phyloP scores from a whole-genome alignment of 2,797 vertebrate species.

The Manis crassicaudata region DNA sequence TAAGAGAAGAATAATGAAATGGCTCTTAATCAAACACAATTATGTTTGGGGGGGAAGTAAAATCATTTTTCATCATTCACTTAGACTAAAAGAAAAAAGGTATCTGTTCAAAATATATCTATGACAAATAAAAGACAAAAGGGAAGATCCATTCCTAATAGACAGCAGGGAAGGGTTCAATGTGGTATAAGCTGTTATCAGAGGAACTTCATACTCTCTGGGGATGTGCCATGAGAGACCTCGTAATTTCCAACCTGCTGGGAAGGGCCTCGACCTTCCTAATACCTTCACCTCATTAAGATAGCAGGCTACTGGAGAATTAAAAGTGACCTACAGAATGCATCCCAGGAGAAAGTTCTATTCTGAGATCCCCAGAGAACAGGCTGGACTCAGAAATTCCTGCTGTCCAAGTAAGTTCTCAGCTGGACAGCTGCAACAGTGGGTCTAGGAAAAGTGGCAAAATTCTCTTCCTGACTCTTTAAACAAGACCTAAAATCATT shows the following conservation, averaged over 20 bases:
- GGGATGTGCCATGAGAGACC: background rate
- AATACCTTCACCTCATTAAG: background rate
- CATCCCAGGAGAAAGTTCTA: constrained; percentile 65
- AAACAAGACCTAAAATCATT: constrained; percentile 14
- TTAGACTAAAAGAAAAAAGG: background rate
- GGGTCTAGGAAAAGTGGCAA: background rate
- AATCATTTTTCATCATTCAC: background rate
- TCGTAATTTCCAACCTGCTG: constrained; percentile 42
- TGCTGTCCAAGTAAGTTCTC: constrained; percentile 16
- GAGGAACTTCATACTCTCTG: constrained; percentile 4
- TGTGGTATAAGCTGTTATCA: constrained; percentile 1
- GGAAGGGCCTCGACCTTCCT: background rate
- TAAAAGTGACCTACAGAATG: constrained; percentile 60
- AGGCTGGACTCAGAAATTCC: constrained; percentile 40
- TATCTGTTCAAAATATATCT: background rate
- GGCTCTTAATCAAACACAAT: background rate
- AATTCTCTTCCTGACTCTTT: constrained; percentile 19
- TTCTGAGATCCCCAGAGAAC: constrained; percentile 58
- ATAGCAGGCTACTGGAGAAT: constrained; percentile 58
- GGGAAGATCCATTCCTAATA: background rate
- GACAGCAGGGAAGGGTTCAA: background rate
- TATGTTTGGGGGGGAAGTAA: background rate
- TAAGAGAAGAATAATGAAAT: background rate
- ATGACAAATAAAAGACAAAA: background rate
- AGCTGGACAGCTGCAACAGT: constrained; percentile 15